Base-by-base conservation (phyloP, 2,888 invertebrate species). In the Brachynemurus nebulosus region DNA sequence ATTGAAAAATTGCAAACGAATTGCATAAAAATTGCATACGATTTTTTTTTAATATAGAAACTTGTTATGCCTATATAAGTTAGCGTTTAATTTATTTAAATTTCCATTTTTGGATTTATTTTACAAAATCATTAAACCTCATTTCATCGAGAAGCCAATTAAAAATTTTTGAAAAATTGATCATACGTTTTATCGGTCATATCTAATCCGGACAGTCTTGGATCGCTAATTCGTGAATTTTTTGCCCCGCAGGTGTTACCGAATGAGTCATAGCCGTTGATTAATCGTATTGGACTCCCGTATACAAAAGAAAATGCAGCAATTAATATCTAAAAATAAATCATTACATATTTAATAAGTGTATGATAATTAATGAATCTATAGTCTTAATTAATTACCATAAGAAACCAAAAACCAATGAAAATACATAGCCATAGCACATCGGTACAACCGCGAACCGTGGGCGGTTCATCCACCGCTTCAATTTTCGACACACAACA, bases 201-300 rank as follows among this genome's bases (percentile, higher is more conserved):
- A 59, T 85, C 83, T 54, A 80, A 71, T 9, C 92, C 93, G 17
- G 91, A 85, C 39, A 84, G 62, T 3, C 81, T 76, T 57, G 82
- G 72, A 51, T 79, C 75, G 7, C 77, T 76, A 48, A 86, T 75
- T 51, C 76, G 77, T 52, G 78, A 79, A 63, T 92, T 93, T 51
- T 67, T 69, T 55, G 78, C 77, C 12, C 93, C 93, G 63, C 95
- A 96, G 23, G 90, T 90, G 61, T 95, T 93, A 7, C 92, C 92
- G 68, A 89, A 93, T 45, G 89, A 90, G 62, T 93, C 92, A 63
- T 86, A 90, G 14, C 92, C 92, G 70, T 90, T 88, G 48, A 90
- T 80, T 34, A 92, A 73, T 50, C 90, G 72, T 55, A 80, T 64
- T 1, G 91, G 90, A 65, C 86, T 86, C 14, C 90, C 91, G 61